These are phyloP conservation scores for Henicopernis longicauda DNA, from an alignment of 2,113 vertebrate genomes.

Conservation along the genomic window DNA sequence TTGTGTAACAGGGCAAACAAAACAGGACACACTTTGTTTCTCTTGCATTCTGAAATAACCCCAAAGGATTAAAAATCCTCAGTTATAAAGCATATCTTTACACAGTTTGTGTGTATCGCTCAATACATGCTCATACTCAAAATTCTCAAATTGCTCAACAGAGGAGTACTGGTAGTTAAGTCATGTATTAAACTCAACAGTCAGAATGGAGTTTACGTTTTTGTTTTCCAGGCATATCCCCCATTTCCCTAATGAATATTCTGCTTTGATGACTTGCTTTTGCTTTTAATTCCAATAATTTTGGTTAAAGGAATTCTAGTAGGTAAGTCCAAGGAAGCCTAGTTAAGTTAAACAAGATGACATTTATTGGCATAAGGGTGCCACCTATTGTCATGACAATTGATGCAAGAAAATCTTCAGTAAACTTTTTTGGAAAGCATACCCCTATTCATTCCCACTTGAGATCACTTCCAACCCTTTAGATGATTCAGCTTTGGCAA, in stretches of 20 bases:
- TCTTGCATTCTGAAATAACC: background rate
- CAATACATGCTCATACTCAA: background rate
- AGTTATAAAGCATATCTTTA: background rate
- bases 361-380: slow-evolving; percentile 52
- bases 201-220: background rate
- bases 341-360: background rate
- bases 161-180: background rate
- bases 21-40: background rate
- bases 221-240: background rate
- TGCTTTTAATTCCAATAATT: background rate
- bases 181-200: background rate
- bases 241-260: background rate
- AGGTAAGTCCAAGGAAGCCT: background rate
- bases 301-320: background rate
- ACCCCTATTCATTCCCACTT: background rate
- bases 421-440: background rate
- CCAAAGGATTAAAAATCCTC: background rate
- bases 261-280: background rate
- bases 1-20: background rate
- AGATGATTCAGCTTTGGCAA: background rate
- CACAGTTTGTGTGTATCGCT: background rate
- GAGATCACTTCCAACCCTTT: background rate
- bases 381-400: slow-evolving; percentile 26
- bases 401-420: background rate
- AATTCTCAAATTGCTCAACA: background rate